Evolutionary conservation across 2,888 invertebrate genomes (phyloP), one percentile per base, ranked within the genome.

Genomic region (Drosophila limbata): DNA sequence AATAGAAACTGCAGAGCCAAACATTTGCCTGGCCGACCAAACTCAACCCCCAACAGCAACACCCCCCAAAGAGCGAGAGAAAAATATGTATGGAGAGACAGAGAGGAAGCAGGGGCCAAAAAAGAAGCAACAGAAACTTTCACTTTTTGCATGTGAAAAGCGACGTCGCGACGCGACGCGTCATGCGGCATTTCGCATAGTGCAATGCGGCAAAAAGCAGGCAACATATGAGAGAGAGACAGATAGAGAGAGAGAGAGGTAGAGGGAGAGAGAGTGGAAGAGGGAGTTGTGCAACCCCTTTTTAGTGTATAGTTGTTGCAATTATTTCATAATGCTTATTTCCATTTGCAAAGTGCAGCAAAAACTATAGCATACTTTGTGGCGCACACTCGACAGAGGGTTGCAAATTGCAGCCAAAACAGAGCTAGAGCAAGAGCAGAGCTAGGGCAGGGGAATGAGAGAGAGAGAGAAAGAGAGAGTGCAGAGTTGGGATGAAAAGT

Each of bases 121-220:
- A 85, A 85, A 85, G 78, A 73, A 85, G 67, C 89, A 85, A 68
- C 74, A 89, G 78, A 82, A 87, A 85, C 85, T 85, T 85, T 85
- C 85, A 83, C 82, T 83, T 83, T 83, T 83, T 84, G 83, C 85
- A 81, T 75, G 72, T 35, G 17, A 48, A 21, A 39, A 47, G 35
- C 45, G 25, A 56, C 31, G 53, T 21, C 44, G 74, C 83, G 82
- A 76, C 81, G 44, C 19, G 53, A 21, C 50, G 74, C 83, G 82
- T 81, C 81, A 88, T 84, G 84, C 88, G 84, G 84, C 88, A 84
- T 74, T 88, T 70, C 63, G 75, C 42, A 33, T 73, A 82, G 85
- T 83, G 82, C 88, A 83, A 88, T 83, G 81, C 81, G 87, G 81
- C 81, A 86, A 87, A 83, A 82, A 65, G 66, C 79, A 79, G 77